Conservation (phyloP, 64 coral and sea anemone species). For the Stichodactyla mertensii region DNA sequence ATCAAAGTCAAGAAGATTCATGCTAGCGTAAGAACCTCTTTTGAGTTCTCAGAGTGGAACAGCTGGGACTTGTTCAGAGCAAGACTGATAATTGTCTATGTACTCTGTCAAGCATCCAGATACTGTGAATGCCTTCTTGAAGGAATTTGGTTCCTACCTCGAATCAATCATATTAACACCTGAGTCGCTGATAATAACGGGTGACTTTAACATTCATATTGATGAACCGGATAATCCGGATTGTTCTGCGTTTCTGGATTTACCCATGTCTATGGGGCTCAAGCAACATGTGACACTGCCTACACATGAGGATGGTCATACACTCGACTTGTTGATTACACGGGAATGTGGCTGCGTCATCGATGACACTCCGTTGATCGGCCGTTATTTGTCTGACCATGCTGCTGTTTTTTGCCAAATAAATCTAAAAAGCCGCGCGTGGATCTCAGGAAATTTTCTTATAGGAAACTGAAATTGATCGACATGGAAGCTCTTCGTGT, state of each 20-base stretch:
- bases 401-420: constrained; percentile 29
- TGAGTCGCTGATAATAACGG: not conserved
- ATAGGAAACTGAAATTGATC: constrained; percentile 23
- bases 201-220: constrained; percentile 15
- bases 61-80: not conserved
- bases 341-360: not conserved
- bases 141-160: constrained; percentile 48
- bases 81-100: constrained; percentile 30
- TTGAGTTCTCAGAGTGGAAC: constrained; percentile 5
- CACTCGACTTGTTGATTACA: not conserved
- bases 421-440: not conserved
- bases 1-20: not conserved
- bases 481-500: constrained; percentile 17
- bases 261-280: not conserved
- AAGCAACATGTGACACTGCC: not conserved
- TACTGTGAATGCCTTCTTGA: constrained; percentile 37
- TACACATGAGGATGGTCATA: not conserved
- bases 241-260: not conserved
- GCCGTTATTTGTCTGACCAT: constrained; percentile 32
- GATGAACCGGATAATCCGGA: not conserved
- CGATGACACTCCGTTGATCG: not conserved
- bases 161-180: constrained; percentile 28
- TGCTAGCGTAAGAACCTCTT: not conserved
- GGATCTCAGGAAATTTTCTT: constrained; percentile 11
- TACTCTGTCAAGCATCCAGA: constrained; percentile 45